A percentile compares a stretch with the other conserved stretches of the same genome.
Evolutionary conservation across 1,140 invertebrate genomes (phyloP).

Genomic region (Leucophenga varia): DNA sequence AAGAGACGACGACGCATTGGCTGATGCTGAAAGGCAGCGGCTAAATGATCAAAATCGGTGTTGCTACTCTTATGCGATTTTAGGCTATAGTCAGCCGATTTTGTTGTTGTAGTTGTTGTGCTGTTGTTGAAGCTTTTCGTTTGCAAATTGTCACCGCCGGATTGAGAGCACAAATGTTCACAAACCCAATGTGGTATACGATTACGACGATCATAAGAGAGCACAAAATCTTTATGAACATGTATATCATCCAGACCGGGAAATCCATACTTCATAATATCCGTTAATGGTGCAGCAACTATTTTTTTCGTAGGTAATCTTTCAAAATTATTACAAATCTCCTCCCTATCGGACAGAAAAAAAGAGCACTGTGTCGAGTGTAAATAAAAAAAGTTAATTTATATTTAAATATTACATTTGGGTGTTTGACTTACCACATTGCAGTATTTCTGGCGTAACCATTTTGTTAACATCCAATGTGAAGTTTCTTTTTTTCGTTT

Average conservation of each 20-base stretch:
- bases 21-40: constrained; percentile 69
- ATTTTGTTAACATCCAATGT: background rate
- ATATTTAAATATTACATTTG: background rate
- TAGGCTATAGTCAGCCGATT: constrained; percentile 83
- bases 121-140: constrained; percentile 70
- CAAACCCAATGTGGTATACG: constrained; percentile 94
- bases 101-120: constrained; percentile 73
- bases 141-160: constrained; percentile 5
- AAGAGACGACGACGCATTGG: constrained; percentile 84
- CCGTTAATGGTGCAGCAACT: constrained; percentile 57
- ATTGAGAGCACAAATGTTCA: constrained; percentile 91
- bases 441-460: background rate
- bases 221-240: constrained; percentile 86
- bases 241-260: constrained; percentile 85
- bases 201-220: constrained; percentile 90
- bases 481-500: background rate
- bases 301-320: too few species aligned
- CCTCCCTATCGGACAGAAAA: too few species aligned
- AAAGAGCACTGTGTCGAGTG: too few species aligned
- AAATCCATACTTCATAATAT: constrained; percentile 93
- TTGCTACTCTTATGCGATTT: constrained; percentile 65
- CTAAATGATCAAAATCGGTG: constrained; percentile 89
- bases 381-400: constrained; percentile 10
- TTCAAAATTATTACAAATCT: too few species aligned
- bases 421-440: background rate